Percentiles rank a stretch among this genome's conserved stretches.
These are phyloP conservation scores for Leucophenga montana DNA, from an alignment of 2,888 invertebrate genomes.

Conservation along the genomic window DNA sequence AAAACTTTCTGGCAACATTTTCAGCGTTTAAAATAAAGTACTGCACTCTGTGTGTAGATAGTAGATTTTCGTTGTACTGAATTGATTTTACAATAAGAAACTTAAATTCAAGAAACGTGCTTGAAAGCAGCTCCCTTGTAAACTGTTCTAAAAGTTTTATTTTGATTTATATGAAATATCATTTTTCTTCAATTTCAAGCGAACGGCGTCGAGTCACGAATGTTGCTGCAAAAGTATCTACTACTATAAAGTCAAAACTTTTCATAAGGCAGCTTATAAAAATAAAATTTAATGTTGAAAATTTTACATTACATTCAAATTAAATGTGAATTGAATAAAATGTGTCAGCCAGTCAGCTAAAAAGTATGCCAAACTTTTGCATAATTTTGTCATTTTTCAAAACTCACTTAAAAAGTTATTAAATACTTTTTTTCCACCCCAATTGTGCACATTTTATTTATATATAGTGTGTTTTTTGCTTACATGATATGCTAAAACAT, in stretches of 20 bases:
- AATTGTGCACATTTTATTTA: background rate
- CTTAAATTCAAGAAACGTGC: too few relatives aligned
- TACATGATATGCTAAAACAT: constrained; percentile 88
- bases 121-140: too few relatives aligned
- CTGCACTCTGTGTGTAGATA: too few relatives aligned
- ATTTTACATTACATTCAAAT: background rate
- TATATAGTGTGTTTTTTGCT: constrained; percentile 69
- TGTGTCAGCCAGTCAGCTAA: background rate
- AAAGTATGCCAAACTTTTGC: background rate
- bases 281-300: background rate
- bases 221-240: too few relatives aligned
- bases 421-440: background rate
- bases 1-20: too few relatives aligned
- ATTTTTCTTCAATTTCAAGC: background rate
- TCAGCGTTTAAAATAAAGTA: too few relatives aligned
- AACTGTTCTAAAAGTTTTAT: too few relatives aligned
- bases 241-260: background rate
- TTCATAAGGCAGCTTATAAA: background rate
- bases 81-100: too few relatives aligned
- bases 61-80: too few relatives aligned
- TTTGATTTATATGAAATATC: too few relatives aligned
- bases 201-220: background rate
- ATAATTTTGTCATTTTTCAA: too few relatives aligned
- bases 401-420: too few relatives aligned
- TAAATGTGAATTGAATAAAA: background rate